Percentiles rank a stretch among this genome's conserved stretches.
phyloP scores from a whole-genome alignment of 2,888 invertebrate species.

The Mesorhabditis belari region DNA sequence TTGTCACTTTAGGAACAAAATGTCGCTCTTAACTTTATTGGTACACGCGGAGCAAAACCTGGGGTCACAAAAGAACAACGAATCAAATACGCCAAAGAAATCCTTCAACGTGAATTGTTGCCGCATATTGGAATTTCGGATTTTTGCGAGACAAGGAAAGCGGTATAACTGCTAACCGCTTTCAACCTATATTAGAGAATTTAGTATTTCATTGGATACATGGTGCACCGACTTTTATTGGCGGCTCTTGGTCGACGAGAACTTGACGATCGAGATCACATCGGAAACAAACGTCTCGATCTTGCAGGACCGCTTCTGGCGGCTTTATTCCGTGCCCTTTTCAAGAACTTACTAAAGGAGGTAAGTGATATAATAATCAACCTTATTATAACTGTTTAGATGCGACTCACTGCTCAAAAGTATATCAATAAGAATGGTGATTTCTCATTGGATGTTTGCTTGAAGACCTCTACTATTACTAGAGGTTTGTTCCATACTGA shows the following conservation, averaged over 20 bases:
- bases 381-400: slow-evolving; percentile 75
- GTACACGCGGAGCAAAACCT: slow-evolving; percentile 88
- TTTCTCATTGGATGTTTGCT: slow-evolving; percentile 80
- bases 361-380: slow-evolving; percentile 10
- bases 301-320: slow-evolving; percentile 92
- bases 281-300: slow-evolving; percentile 95
- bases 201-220: slow-evolving; percentile 65
- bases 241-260: slow-evolving; percentile 92
- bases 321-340: slow-evolving; percentile 82
- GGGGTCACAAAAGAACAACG: slow-evolving; percentile 98
- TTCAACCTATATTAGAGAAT: slow-evolving; percentile 59
- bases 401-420: slow-evolving; percentile 94
- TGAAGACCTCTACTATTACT: slow-evolving; percentile 82
- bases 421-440: slow-evolving; percentile 98
- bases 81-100: slow-evolving; percentile 97
- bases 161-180: slow-evolving; percentile 61
- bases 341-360: slow-evolving; percentile 51
- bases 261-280: slow-evolving; percentile 98
- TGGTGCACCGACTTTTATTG: slow-evolving; percentile 91
- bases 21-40: slow-evolving; percentile 96
- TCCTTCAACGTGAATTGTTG: slow-evolving; percentile 98
- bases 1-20: slow-evolving; percentile 78
- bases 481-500: slow-evolving; percentile 66
- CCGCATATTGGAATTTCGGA: slow-evolving; percentile 99
- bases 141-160: slow-evolving; percentile 99